A percentile compares a stretch with the other conserved stretches of the same genome.
Evolutionary conservation across 1,140 invertebrate genomes (phyloP).

Genomic region (Aphelinus certus): DNA sequence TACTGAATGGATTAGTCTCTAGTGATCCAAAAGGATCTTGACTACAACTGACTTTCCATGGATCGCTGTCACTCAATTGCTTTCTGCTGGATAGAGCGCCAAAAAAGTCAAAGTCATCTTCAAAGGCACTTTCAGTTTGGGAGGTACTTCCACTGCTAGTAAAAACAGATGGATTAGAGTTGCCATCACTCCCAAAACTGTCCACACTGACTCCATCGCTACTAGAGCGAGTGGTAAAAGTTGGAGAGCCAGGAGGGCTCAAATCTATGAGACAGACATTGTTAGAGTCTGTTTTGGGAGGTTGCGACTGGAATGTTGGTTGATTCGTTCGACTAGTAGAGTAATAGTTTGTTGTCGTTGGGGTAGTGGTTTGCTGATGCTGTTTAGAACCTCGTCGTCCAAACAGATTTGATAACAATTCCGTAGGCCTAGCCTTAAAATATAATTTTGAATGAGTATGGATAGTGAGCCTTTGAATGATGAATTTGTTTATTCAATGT

Average conservation of each 20-base stretch:
- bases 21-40: constrained; percentile 57
- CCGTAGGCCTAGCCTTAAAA: constrained; percentile 56
- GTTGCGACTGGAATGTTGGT: constrained; percentile 27
- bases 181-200: constrained; percentile 78
- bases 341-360: neutral
- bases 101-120: constrained; percentile 78
- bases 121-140: constrained; percentile 79
- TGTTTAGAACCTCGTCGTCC: constrained; percentile 47
- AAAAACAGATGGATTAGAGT: constrained; percentile 69
- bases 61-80: constrained; percentile 46
- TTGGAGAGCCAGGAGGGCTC: constrained; percentile 76
- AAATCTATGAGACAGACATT: constrained; percentile 56
- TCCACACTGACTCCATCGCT: constrained; percentile 78
- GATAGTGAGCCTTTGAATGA: no score
- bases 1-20: constrained; percentile 32
- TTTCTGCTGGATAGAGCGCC: constrained; percentile 48
- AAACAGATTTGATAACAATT: constrained; percentile 58
- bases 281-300: constrained; percentile 26
- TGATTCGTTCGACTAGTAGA: neutral
- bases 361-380: constrained; percentile 22
- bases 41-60: constrained; percentile 54
- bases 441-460: no score
- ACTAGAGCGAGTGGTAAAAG: constrained; percentile 76
- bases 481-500: neutral
- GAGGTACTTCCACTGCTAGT: constrained; percentile 74